Conservation (phyloP, 2,113 vertebrate species). For the Limanda limanda region DNA sequence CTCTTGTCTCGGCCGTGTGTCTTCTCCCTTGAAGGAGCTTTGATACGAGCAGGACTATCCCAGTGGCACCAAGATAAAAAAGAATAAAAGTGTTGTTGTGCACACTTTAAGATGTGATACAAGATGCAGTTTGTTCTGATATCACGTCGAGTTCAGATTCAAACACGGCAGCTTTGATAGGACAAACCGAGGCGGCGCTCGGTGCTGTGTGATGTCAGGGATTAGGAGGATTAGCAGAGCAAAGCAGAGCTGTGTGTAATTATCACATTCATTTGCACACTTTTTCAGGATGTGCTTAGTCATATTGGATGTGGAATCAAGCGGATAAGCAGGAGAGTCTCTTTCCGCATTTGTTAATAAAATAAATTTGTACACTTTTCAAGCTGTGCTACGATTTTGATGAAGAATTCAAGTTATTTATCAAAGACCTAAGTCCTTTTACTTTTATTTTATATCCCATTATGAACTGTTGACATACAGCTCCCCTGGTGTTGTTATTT, state of each 20-base stretch:
- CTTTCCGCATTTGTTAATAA: neutral
- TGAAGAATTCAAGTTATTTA: neutral
- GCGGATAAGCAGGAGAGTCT: neutral
- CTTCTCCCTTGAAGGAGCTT: conserved; percentile 1
- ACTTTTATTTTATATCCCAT: neutral
- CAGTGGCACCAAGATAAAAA: conserved; percentile 24
- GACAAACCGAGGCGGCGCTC: conserved; percentile 2
- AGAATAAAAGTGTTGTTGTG: neutral
- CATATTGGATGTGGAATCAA: conserved; percentile 40
- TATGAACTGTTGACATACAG: neutral
- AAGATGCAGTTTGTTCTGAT: conserved; percentile 15
- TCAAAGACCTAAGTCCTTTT: neutral
- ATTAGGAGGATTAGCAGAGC: conserved; percentile 38
- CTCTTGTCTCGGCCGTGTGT: conserved; percentile 35
- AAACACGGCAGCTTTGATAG: conserved; percentile 42
- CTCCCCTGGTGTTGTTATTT: neutral
- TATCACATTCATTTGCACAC: conserved; percentile 40
- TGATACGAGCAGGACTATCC: conserved; percentile 8
- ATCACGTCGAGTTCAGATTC: conserved; percentile 9
- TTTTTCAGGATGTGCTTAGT: conserved; percentile 14
- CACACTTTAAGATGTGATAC: neutral
- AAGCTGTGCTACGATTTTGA: neutral
- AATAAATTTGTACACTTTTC: conserved; percentile 7
- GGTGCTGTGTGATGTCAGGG: conserved; percentile 10
- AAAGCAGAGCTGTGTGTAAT: conserved; percentile 28